Conservation (phyloP, 1,140 invertebrate species). For the Piezodorus guildinii region DNA sequence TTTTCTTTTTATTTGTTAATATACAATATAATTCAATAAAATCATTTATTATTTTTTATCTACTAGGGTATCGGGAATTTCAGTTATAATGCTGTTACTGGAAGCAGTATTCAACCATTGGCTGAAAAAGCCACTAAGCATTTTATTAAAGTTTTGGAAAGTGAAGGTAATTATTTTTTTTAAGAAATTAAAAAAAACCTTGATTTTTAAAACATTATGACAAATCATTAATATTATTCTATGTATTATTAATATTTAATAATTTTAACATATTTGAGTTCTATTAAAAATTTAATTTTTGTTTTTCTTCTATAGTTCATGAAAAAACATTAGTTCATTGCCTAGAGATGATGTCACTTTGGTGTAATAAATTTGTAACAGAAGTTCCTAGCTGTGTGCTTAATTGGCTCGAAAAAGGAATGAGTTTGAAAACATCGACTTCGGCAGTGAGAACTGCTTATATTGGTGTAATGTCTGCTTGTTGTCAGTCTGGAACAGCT, state of each 20-base stretch:
- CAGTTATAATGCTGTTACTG: slow-evolving; percentile 56
- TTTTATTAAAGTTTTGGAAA: slow-evolving; percentile 69
- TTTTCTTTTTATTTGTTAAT: neutral
- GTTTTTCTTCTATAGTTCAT: slow-evolving; percentile 48
- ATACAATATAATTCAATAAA: neutral
- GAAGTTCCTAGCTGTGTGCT: slow-evolving; percentile 57
- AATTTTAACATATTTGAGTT: too few relatives aligned
- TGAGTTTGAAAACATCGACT: slow-evolving; percentile 64
- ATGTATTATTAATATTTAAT: too few relatives aligned
- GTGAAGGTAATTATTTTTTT: slow-evolving; percentile 71
- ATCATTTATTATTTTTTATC: slow-evolving; percentile 10
- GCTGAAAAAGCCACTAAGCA: slow-evolving; percentile 49
- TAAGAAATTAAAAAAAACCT: too few relatives aligned
- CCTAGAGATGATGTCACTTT: slow-evolving; percentile 65
- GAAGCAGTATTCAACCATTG: slow-evolving; percentile 45
- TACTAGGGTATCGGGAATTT: slow-evolving; percentile 65
- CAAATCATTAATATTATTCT: too few relatives aligned
- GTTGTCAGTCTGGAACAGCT: slow-evolving; percentile 45
- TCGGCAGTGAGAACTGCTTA: slow-evolving; percentile 66
- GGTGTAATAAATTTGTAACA: slow-evolving; percentile 58
- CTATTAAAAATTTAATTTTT: neutral
- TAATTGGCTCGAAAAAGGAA: slow-evolving; percentile 66
- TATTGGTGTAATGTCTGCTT: slow-evolving; percentile 53
- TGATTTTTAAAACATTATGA: too few relatives aligned
- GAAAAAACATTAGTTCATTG: slow-evolving; percentile 78